Percentiles rank a stretch among this genome's conserved stretches.
Conservation (phyloP, 2,797 vertebrate species). For the Sitta carolinensis region DNA sequence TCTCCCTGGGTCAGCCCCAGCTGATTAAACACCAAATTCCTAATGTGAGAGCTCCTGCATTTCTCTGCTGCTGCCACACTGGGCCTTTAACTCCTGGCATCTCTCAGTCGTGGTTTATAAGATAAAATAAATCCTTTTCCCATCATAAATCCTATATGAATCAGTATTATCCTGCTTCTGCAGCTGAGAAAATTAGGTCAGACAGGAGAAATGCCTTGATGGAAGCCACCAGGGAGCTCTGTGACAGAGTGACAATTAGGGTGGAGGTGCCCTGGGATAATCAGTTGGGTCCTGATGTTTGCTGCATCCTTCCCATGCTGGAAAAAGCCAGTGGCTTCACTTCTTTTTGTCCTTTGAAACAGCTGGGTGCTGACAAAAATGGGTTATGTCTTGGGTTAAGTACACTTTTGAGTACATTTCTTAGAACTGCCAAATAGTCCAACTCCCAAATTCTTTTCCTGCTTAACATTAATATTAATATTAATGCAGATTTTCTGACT, state of each 20-base stretch:
- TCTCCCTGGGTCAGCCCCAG: neutral
- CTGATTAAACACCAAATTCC: neutral
- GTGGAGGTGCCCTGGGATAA: neutral
- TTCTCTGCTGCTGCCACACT: neutral
- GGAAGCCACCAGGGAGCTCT: constrained; percentile 8
- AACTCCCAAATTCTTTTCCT: neutral
- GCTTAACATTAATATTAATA: neutral
- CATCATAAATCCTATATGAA: neutral
- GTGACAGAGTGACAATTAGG: neutral
- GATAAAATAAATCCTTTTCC: constrained; percentile 30
- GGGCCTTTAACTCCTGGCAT: neutral
- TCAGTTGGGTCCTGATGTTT: rapidly evolving
- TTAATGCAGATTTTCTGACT: constrained; percentile 45
- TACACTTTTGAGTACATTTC: neutral
- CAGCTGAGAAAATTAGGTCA: constrained; percentile 29
- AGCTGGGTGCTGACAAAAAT: neutral
- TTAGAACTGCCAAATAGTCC: neutral
- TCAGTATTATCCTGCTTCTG: constrained; percentile 19
- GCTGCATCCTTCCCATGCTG: neutral
- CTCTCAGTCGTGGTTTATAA: neutral
- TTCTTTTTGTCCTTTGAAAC: neutral
- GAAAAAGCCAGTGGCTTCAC: neutral
- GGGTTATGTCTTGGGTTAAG: neutral
- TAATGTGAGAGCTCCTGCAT: rapidly evolving
- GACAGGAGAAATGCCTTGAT: neutral